Conservation (phyloP, 2,797 vertebrate species). For the Alauda arvensis region DNA sequence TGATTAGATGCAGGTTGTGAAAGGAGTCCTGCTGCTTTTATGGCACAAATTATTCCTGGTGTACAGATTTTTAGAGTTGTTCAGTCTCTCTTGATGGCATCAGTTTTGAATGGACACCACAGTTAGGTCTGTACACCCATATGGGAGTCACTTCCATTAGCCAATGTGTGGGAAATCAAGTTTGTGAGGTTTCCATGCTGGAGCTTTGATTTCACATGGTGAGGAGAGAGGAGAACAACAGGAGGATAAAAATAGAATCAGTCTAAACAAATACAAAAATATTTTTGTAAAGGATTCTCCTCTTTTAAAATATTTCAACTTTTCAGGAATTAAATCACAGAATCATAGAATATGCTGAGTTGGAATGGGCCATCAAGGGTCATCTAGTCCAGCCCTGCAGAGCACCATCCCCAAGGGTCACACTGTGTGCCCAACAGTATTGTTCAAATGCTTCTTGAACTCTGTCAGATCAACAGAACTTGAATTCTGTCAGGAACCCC, state of each 20-base stretch:
- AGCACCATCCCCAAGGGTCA: neutral
- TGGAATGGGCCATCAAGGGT: neutral
- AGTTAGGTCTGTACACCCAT: neutral
- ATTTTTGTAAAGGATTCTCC: neutral
- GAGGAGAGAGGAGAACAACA: neutral
- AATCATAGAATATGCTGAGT: neutral
- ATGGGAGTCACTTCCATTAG: neutral
- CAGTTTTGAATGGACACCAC: neutral
- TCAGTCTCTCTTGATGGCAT: neutral
- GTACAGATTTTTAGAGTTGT: neutral
- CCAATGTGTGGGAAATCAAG: neutral
- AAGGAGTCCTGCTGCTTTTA: neutral
- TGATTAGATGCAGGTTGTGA: neutral
- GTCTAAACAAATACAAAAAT: neutral
- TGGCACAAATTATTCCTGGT: neutral
- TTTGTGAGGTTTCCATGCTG: neutral
- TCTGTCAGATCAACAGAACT: neutral
- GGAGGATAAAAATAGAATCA: neutral
- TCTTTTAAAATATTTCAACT: neutral
- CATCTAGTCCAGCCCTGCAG: no score
- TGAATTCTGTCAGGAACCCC: no score
- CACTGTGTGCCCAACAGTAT: fast-evolving
- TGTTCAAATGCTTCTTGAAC: neutral
- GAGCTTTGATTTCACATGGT: neutral
- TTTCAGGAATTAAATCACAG: neutral